phyloP scores from a whole-genome alignment of 37 sponge, comb jelly and placozoan species.

The Geodia barretti region DNA sequence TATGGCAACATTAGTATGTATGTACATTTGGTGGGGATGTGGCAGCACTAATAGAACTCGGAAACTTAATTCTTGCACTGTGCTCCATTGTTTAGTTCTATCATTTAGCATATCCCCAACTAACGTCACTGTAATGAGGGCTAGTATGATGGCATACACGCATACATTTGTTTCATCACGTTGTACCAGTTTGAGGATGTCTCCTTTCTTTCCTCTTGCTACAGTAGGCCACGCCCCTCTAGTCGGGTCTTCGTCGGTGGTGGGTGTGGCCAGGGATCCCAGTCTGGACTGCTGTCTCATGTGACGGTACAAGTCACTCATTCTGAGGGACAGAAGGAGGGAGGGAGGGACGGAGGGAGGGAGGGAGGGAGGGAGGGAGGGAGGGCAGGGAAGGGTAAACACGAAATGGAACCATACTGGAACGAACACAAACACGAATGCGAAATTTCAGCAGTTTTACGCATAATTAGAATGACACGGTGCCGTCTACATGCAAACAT shows the following conservation, averaged over 20 bases:
- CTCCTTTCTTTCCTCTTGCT: conserved; percentile 38
- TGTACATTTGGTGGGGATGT: too few relatives aligned
- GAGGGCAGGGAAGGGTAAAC: too few relatives aligned
- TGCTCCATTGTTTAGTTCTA: too few relatives aligned
- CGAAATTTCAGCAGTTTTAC: too few relatives aligned
- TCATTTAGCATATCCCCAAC: too few relatives aligned
- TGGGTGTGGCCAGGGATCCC: conserved; percentile 7
- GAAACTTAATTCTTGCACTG: too few relatives aligned
- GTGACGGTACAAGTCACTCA: conserved; percentile 60
- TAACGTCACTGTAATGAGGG: neutral
- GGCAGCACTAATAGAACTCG: too few relatives aligned
- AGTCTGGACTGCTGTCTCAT: conserved; percentile 16
- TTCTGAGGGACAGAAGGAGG: conserved; percentile 15
- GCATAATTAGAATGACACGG: too few relatives aligned
- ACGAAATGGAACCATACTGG: too few relatives aligned
- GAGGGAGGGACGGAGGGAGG: neutral
- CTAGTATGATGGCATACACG: neutral
- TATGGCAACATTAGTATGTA: too few relatives aligned
- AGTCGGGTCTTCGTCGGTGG: conserved; percentile 1
- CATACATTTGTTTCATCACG: neutral
- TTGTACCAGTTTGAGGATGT: conserved; percentile 76
- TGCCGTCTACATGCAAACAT: too few relatives aligned
- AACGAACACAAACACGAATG: too few relatives aligned
- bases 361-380: neutral
- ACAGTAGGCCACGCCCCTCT: conserved; percentile 46